Conservation (phyloP, 2,797 vertebrate genomes). For the Leptoclinus maculatus region DNA sequence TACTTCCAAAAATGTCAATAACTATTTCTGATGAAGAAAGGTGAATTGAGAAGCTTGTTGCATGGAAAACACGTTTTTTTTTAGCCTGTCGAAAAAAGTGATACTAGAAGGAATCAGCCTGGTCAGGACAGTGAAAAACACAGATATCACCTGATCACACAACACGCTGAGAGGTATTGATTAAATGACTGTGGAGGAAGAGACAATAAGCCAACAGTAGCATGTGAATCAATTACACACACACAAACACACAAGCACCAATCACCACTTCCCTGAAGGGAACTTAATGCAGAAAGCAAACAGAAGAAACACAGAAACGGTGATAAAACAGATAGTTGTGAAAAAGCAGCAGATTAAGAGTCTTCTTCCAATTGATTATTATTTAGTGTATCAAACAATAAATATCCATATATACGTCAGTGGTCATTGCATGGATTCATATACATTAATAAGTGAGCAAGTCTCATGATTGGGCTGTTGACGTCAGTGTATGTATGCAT, state of each 20-base stretch:
- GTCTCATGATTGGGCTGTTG: neutral
- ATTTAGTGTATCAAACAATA: neutral
- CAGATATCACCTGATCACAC: conserved; percentile 44
- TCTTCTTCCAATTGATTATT: neutral
- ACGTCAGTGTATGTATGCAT: neutral
- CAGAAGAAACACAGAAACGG: neutral
- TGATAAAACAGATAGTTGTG: neutral
- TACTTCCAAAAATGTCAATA: neutral
- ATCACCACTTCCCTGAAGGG: neutral
- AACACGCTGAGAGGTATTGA: conserved; percentile 55
- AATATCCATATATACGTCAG: neutral
- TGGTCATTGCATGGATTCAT: neutral
- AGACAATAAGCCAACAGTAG: conserved; percentile 25
- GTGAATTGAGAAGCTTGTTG: neutral
- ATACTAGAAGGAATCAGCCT: conserved; percentile 11
- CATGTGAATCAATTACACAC: conserved; percentile 31
- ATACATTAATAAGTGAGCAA: neutral
- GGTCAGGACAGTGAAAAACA: conserved; percentile 7
- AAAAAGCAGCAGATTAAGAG: neutral
- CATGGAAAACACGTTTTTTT: neutral
- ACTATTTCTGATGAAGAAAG: neutral
- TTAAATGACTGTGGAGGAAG: conserved; percentile 46
- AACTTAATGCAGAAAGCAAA: neutral
- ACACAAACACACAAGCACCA: neutral
- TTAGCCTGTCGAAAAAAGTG: neutral